Evolutionary conservation across 2,888 invertebrate species (phyloP).

Genomic region (Ophioninae sp.): DNA sequence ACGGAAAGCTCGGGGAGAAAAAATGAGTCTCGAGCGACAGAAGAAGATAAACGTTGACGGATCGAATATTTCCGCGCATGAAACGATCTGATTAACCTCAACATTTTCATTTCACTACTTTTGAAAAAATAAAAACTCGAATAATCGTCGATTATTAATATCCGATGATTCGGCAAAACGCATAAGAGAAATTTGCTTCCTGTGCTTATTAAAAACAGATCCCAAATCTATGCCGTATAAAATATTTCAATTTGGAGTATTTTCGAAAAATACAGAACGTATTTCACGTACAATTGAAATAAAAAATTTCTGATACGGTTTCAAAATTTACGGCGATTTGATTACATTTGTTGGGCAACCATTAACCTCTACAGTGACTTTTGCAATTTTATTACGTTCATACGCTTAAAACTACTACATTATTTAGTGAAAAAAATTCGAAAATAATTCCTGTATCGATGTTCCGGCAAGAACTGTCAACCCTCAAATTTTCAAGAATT

Average conservation of each 20-base stretch:
- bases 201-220: not conserved
- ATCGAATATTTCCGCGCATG: not conserved
- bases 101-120: not conserved
- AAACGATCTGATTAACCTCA: not conserved
- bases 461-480: no score
- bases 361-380: no score
- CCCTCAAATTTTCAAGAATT: no score
- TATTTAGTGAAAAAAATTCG: no score
- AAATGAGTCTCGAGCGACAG: not conserved
- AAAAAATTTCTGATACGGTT: no score
- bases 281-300: not conserved
- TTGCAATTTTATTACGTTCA: no score
- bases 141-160: not conserved
- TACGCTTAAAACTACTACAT: no score
- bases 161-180: not conserved
- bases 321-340: no score
- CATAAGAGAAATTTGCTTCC: not conserved
- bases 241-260: not conserved
- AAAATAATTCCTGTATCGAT: no score
- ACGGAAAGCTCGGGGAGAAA: conserved; percentile 21
- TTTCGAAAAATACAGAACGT: not conserved
- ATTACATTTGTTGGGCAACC: no score
- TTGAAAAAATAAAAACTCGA: not conserved
- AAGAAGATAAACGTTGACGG: not conserved
- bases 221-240: not conserved